Evolutionary conservation across 1,140 invertebrate genomes (phyloP), one percentile per base, ranked within the genome.

Genomic region (Ctenoplectra terminalis): DNA sequence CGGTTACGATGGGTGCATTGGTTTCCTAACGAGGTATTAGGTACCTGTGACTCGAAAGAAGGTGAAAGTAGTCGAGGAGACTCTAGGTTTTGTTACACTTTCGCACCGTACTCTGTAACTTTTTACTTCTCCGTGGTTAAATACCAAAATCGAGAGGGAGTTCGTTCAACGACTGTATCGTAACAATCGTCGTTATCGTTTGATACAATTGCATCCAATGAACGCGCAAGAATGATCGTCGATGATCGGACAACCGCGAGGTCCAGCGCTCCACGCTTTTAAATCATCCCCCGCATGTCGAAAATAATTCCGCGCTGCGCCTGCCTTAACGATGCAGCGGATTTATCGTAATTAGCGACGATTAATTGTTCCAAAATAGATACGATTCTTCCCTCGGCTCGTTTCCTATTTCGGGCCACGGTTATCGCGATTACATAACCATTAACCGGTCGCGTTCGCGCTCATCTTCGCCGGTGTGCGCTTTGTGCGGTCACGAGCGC

Each of bases 351-450:
- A 70, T 84, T 58, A 60, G 56, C 69, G 46, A 37, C 58, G 61
- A 85, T 85, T 86, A 85, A 86, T 85, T 52, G 54, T 48, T 70
- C 43, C n/a, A 34, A 54, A 79, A 81, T 75, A 66, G 58, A 71
- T 54, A 60, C 71, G 72, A 85, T 85, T 72, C 52, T 67, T 63
- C 43, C 50, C 15, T 17, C n/a, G 15, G 46, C 37, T 43, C n/a
- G 58, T 69, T 82, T 78, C 66, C 71, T 50, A 85, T 78, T 58
- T 48, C 31, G 29, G 3, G 66, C 26, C n/a, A 60, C 52, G 78
- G 54, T 81, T 84, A 81, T 82, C 75, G 64, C 75, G 58, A 74
- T 85, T 78, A 48, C 66, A n/a, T 63, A 70, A 73, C 77, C 54
- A 29, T 43, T 54, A 34, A 46, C 13, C 15, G 17, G 13, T 1